Base-by-base conservation (phyloP, 2,888 invertebrate species). In the Clusia tigrina region DNA sequence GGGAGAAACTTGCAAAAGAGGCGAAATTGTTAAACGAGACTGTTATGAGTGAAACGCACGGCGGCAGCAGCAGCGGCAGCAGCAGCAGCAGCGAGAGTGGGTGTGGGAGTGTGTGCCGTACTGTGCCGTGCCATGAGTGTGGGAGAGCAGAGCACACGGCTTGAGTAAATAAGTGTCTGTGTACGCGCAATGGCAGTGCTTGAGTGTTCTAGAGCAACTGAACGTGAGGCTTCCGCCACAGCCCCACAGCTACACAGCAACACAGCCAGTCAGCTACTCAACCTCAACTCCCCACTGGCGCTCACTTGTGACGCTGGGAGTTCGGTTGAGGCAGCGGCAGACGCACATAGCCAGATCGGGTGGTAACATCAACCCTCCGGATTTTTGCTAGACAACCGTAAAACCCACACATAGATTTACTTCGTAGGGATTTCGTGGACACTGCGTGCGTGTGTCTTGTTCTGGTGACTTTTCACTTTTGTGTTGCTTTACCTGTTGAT, bases 311-410 rank as follows among this genome's bases (percentile, higher is more conserved):
- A n/a, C n/a, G n/a, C n/a, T n/a, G n/a, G n/a, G n/a, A n/a, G n/a
- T n/a, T n/a, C n/a, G n/a, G n/a, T n/a, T 32, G 32, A 12, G 32
- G 32, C 32, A 32, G 32, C n/a, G n/a, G n/a, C n/a, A n/a, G n/a
- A n/a, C n/a, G n/a, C n/a, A n/a, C n/a, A 6, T 17, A 17, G n/a
- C 42, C 42, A 17, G 42, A 6, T 15, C 15, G 48, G 22, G 48
- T 48, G 48, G 22, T 15, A 20, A 9, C 22, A 54, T 23, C 52
- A 55, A 59, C 55, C 56, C 59, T n/a, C 46, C 48, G 58, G 52
- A 46, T 26, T 59, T 42, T 56, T 59, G 56, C 59, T 58, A 63
- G 59, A 56, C 63, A 59, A 63, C 59, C 52, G 56, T 46, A 32
- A 52, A 52, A 53, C 59, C 59, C 25, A 55, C 59, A 26, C 63